Evolutionary conservation across 2,797 vertebrate species (phyloP).

Genomic region (Lerista edwardsae): DNA sequence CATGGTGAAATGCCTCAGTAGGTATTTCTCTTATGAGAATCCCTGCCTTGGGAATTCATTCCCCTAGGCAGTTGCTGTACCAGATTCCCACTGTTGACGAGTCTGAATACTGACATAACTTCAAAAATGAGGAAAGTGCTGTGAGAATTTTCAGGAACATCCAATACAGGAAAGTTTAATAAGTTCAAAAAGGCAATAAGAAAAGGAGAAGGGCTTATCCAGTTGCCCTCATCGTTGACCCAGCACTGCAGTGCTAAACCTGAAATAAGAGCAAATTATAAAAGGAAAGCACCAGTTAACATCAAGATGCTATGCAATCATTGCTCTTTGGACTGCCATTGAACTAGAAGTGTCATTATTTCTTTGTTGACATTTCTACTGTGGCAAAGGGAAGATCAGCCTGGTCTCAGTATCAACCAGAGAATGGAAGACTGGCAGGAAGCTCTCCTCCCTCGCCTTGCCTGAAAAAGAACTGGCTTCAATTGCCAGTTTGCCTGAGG

Average conservation of each 20-base stretch:
- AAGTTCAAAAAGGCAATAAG: not conserved
- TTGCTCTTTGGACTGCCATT: not conserved
- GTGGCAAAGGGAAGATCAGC: no score
- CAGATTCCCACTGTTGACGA: conserved; percentile 49
- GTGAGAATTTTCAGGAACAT: not conserved
- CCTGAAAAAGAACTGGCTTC: no score
- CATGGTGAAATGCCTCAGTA: conserved; percentile 53
- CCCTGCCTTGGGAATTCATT: conserved; percentile 60
- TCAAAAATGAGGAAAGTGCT: conserved; percentile 8
- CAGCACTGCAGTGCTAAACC: not conserved
- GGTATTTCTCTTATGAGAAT: conserved; percentile 59
- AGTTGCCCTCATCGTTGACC: not conserved
- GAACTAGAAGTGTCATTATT: not conserved
- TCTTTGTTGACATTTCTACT: no score
- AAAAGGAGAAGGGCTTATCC: not conserved
- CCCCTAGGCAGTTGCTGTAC: conserved; percentile 46
- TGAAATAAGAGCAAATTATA: not conserved
- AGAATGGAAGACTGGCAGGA: no score
- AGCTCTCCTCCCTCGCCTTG: no score
- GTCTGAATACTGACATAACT: not conserved
- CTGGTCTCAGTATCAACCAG: no score
- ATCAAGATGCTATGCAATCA: not conserved
- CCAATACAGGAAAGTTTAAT: conserved; percentile 13
- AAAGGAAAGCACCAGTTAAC: not conserved
- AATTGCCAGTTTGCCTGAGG: no score